Percentiles rank a stretch among this genome's conserved stretches.
phyloP scores from a whole-genome alignment of 2,888 invertebrate genomes.

The Campoplex nolae region DNA sequence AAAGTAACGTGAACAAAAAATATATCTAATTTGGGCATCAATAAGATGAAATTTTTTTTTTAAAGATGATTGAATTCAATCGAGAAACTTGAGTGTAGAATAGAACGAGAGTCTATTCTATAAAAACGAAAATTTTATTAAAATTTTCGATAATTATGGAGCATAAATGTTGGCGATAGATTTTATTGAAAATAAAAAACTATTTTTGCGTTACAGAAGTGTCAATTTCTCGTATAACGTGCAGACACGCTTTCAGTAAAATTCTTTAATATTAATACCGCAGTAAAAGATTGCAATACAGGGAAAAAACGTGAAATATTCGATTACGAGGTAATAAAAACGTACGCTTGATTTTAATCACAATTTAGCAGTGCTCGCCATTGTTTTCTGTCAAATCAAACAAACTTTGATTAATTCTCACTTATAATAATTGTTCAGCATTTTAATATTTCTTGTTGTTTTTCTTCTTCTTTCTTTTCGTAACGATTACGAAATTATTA shows the following conservation, averaged over 20 bases:
- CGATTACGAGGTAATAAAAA: not conserved
- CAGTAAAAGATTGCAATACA: slow-evolving; percentile 14
- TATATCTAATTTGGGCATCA: not conserved
- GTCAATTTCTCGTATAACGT: slow-evolving; percentile 9
- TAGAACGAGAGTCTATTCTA: not conserved
- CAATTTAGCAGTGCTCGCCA: slow-evolving; percentile 24
- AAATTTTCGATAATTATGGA: not conserved
- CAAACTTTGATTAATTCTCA: slow-evolving; percentile 25
- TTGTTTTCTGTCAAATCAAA: slow-evolving; percentile 10
- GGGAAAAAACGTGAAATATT: slow-evolving; percentile 16
- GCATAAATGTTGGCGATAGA: not conserved
- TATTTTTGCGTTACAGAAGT: slow-evolving; percentile 21
- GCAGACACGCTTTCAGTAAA: slow-evolving; percentile 7
- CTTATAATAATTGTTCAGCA: slow-evolving; percentile 9
- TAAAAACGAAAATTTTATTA: not conserved
- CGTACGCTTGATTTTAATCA: slow-evolving; percentile 32
- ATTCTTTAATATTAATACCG: slow-evolving; percentile 2
- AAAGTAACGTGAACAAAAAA: not conserved
- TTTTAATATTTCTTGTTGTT: slow-evolving; percentile 18
- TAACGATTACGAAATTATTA: slow-evolving; percentile 18
- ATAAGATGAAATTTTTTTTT: not conserved
- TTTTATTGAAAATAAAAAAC: not conserved
- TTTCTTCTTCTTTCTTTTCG: not conserved
- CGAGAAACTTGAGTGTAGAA: not conserved
- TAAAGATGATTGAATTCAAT: not conserved